Percentiles rank a stretch among this genome's conserved stretches.
Conservation (phyloP, 2,888 invertebrate genomes). For the Eurytoma californica region DNA sequence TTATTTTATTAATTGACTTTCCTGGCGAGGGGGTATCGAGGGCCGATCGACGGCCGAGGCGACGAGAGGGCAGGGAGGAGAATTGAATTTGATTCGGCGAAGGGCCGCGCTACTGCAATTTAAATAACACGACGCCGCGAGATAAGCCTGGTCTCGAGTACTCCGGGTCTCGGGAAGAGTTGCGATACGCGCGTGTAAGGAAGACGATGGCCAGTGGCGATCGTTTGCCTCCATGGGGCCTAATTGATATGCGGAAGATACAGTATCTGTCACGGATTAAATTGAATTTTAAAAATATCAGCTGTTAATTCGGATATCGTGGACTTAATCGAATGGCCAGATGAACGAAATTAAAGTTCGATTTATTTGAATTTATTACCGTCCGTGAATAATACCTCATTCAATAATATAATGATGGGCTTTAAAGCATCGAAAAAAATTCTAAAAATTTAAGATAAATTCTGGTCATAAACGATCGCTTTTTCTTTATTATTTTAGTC, state of each 20-base stretch:
- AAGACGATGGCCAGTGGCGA: too few relatives aligned
- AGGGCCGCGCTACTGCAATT: conserved; percentile 17
- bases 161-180: not conserved
- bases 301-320: too few relatives aligned
- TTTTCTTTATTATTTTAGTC: too few relatives aligned
- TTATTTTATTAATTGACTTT: conserved; percentile 68
- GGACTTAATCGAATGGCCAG: too few relatives aligned
- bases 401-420: too few relatives aligned
- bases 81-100: conserved; percentile 16
- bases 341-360: too few relatives aligned
- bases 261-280: not conserved
- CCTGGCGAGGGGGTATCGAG: conserved; percentile 9
- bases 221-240: too few relatives aligned
- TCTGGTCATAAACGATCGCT: too few relatives aligned
- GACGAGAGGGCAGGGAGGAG: not conserved
- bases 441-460: too few relatives aligned
- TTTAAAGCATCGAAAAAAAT: too few relatives aligned
- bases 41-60: not conserved
- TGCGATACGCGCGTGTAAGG: not conserved
- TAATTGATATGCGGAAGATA: not conserved
- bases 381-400: too few relatives aligned
- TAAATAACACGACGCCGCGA: conserved; percentile 34
- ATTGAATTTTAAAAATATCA: not conserved
- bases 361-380: too few relatives aligned
- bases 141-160: conserved; percentile 12